Conservation (phyloP, 2,113 vertebrate species). For the Rhea americana region DNA sequence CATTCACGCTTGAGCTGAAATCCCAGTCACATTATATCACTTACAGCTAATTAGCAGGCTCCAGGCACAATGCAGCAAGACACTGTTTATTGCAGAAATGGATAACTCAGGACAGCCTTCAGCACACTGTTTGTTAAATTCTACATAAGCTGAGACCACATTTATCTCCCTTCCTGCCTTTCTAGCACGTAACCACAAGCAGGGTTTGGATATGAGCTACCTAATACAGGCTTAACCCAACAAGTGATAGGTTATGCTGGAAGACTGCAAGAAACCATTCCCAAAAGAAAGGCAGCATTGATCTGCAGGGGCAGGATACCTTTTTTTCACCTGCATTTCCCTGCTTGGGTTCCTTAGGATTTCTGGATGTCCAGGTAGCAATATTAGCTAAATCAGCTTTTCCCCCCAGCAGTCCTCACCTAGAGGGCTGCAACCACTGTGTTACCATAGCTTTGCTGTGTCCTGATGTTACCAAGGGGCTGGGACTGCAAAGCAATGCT, state of each 20-base stretch:
- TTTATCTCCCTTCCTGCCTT: neutral
- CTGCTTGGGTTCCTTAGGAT: neutral
- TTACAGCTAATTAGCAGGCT: slow-evolving; percentile 72
- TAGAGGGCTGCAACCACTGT: accelerated
- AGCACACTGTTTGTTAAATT: neutral
- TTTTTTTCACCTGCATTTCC: neutral
- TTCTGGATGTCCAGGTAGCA: slow-evolving; percentile 22
- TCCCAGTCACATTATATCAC: slow-evolving; percentile 59
- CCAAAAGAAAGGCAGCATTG: slow-evolving; percentile 42
- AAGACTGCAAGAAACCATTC: neutral
- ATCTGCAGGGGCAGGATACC: neutral
- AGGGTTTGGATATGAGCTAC: neutral
- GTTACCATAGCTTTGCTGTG: accelerated
- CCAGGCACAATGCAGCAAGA: slow-evolving; percentile 46
- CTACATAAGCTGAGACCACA: neutral
- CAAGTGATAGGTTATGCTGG: neutral
- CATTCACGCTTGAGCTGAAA: slow-evolving; percentile 50
- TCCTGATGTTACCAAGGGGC: neutral
- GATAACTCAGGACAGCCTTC: neutral
- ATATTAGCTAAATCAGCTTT: neutral
- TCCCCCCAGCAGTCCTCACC: accelerated
- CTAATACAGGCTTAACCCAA: neutral
- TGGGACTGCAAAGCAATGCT: accelerated
- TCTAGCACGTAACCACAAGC: neutral
- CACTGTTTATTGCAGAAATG: slow-evolving; percentile 5